A percentile compares a stretch with the other conserved stretches of the same genome.
phyloP scores from a whole-genome alignment of 2,797 vertebrate species.

The Hydrolagus colliei region DNA sequence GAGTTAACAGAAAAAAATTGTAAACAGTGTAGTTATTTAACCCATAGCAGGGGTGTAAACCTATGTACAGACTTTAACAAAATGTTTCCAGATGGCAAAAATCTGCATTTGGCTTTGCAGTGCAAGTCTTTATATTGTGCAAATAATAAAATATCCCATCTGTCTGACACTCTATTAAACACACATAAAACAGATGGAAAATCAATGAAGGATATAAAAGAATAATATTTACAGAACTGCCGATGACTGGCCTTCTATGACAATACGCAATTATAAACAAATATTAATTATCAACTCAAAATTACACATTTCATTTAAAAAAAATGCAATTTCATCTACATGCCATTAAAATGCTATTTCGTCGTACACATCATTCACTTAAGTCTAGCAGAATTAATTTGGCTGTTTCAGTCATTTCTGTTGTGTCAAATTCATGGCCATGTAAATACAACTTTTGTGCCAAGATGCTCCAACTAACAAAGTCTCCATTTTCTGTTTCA shows the following conservation, averaged over 20 bases:
- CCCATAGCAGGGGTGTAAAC: not conserved
- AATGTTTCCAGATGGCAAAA: not conserved
- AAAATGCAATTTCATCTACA: not conserved
- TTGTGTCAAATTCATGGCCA: too few species aligned
- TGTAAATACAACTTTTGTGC: not conserved
- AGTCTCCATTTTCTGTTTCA: not conserved
- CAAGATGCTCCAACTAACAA: not conserved
- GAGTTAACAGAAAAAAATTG: not conserved
- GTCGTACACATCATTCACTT: too few species aligned
- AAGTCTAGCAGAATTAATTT: too few species aligned
- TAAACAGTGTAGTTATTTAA: not conserved
- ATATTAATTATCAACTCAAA: not conserved
- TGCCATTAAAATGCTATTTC: not conserved
- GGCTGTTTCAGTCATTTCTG: too few species aligned
- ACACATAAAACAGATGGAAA: constrained; percentile 9
- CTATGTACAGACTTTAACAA: not conserved
- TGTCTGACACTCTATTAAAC: not conserved
- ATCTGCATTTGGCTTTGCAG: not conserved
- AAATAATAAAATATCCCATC: constrained; percentile 4
- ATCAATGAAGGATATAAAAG: not conserved
- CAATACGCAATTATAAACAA: constrained; percentile 4
- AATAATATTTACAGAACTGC: constrained; percentile 22
- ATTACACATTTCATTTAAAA: not conserved
- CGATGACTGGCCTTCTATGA: constrained; percentile 6
- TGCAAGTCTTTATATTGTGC: not conserved